Evolutionary conservation across 2,888 invertebrate genomes (phyloP).

Genomic region (Tiphia femorata): DNA sequence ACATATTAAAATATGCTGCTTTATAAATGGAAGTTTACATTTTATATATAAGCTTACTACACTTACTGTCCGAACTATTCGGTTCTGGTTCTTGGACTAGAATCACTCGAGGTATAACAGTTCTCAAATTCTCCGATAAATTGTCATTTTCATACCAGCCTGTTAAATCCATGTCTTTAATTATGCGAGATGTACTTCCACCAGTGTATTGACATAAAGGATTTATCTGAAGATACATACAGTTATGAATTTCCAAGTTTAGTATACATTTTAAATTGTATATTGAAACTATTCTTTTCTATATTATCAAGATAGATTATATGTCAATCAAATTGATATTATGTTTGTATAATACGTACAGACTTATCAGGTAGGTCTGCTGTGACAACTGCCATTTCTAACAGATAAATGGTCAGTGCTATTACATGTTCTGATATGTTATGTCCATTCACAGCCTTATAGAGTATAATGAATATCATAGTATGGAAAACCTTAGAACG

Average conservation of each 20-base stretch:
- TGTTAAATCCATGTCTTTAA: slow-evolving; percentile 73
- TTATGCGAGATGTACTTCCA: slow-evolving; percentile 53
- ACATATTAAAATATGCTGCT: too few species aligned
- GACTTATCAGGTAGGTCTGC: slow-evolving; percentile 67
- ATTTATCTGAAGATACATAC: slow-evolving; percentile 57
- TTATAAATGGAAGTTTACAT: too few species aligned
- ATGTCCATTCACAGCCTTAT: slow-evolving; percentile 83
- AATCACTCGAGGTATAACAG: slow-evolving; percentile 76
- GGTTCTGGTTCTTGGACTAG: slow-evolving; percentile 71
- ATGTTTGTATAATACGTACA: slow-evolving; percentile 55
- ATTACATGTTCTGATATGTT: slow-evolving; percentile 89
- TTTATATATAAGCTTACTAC: slow-evolving; percentile 4
- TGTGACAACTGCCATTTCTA: slow-evolving; percentile 83
- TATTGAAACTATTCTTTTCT: neutral
- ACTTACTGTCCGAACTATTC: slow-evolving; percentile 78
- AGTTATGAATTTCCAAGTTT: too few species aligned
- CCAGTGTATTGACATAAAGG: slow-evolving; percentile 70
- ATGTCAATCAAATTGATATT: neutral
- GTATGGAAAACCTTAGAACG: slow-evolving; percentile 78
- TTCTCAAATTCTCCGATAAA: slow-evolving; percentile 82
- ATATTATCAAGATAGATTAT: too few species aligned
- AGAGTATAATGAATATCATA: slow-evolving; percentile 84
- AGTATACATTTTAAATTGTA: neutral
- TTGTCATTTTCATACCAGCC: slow-evolving; percentile 82
- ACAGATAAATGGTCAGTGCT: slow-evolving; percentile 86